Base-by-base conservation (phyloP, 2,113 vertebrate species). In the Galbula dea region DNA sequence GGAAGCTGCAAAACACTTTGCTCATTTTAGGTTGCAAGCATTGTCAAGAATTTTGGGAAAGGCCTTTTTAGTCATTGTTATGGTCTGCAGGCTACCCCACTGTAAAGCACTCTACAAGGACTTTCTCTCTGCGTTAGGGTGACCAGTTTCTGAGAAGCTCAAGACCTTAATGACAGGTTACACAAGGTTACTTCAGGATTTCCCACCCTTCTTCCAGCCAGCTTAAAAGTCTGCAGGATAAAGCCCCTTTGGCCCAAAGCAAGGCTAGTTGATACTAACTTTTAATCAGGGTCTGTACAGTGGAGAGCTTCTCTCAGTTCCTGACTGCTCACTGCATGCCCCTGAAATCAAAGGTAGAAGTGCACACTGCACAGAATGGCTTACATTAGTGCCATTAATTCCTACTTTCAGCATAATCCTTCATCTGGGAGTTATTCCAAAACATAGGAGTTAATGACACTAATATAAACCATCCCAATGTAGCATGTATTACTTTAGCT, bases 351-450 rank as follows among this genome's bases (percentile, higher is more conserved):
- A 72, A 87, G 88, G 88, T 87, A 88, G 15, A 92, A 96, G 84
- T 43, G 88, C 69, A 75, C 75, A 57, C 79, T 90, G 18, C 71
- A 73, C 10, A 23, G 94, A 95, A 93, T 96, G 96, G 93, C 89
- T 97, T 98, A 96, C 92, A 97, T 97, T 97, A 97, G 95, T 95
- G 93, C 96, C 94, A 97, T 98, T 97, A 97, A 97, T 97, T 96
- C 91, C 93, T 97, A 80, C 86, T 96, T 96, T 96, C 93, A 97
- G 96, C 85, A 97, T 97, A 98, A 97, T 96, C 94, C 97, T 97
- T 97, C 96, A 97, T 96, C 95, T 97, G 95, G 97, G 93, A 97
- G 94, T 97, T 97, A 96, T 97, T 98, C 89, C 95, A 98, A 98
- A 97, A 97, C 95, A 96, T 15, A 97, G 90, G 86, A 96, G 92